Evolutionary conservation across 2,797 vertebrate genomes (phyloP).

Genomic region (Phataginus tetradactyla): DNA sequence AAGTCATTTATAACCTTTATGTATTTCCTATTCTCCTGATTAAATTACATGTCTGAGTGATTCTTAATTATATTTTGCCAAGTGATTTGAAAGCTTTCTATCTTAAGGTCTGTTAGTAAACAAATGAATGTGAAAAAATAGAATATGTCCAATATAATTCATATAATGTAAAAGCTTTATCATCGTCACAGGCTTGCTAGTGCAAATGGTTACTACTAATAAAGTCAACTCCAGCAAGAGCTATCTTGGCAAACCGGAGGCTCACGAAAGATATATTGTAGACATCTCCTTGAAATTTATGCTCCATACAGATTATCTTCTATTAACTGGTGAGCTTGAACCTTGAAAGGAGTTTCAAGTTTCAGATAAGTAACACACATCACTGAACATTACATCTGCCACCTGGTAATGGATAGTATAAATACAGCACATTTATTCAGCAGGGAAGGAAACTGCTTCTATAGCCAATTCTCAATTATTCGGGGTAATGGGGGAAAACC

Average conservation of each 20-base stretch:
- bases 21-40: constrained; percentile 88
- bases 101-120: constrained; percentile 90
- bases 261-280: constrained; percentile 73
- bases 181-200: constrained; percentile 67
- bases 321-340: constrained; percentile 81
- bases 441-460: constrained; percentile 70
- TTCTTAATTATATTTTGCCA: constrained; percentile 92
- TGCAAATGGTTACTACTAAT: constrained; percentile 70
- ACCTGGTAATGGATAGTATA: constrained; percentile 81
- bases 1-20: constrained; percentile 86
- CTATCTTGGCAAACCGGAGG: constrained; percentile 50
- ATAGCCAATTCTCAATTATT: constrained; percentile 81
- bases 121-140: constrained; percentile 76
- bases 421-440: constrained; percentile 80
- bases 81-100: constrained; percentile 89
- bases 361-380: constrained; percentile 80
- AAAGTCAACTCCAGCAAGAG: constrained; percentile 70
- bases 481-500: constrained; percentile 81
- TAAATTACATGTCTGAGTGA: constrained; percentile 94
- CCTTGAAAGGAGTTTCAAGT: constrained; percentile 83
- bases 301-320: constrained; percentile 80
- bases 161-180: constrained; percentile 78
- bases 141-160: constrained; percentile 74
- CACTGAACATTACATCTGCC: constrained; percentile 78
- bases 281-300: constrained; percentile 81